These are phyloP conservation scores for Psittacula echo DNA, from an alignment of 2,797 vertebrate species.

Conservation along the genomic window DNA sequence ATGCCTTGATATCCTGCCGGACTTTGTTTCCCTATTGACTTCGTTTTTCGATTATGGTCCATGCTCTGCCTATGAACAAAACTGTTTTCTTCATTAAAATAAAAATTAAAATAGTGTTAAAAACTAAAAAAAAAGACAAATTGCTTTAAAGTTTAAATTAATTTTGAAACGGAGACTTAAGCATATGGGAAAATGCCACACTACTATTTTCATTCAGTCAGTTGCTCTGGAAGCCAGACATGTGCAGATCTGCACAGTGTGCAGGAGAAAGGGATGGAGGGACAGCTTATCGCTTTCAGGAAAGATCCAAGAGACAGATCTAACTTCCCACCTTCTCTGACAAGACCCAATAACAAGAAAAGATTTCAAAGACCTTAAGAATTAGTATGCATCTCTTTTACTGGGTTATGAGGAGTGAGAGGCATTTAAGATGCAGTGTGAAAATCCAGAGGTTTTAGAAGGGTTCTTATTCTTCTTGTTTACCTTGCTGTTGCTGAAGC, in stretches of 20 bases:
- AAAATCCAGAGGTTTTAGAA: neutral
- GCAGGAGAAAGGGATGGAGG: neutral
- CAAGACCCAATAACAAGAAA: neutral
- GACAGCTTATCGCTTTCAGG: neutral
- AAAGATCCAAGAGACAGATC: neutral
- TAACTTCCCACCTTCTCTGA: neutral
- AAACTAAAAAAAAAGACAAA: neutral
- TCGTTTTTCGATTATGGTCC: neutral
- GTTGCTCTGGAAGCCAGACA: neutral
- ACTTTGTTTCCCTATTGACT: neutral
- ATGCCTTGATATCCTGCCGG: neutral
- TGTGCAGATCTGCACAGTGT: neutral
- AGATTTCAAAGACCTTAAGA: neutral
- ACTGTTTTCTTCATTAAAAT: neutral
- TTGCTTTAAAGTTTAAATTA: neutral
- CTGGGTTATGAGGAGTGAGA: neutral
- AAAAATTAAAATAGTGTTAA: fast-evolving
- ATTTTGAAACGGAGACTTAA: neutral
- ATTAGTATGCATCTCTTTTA: neutral
- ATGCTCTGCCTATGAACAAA: neutral
- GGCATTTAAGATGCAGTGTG: neutral
- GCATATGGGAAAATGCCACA: conserved; percentile 2
- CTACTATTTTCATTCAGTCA: neutral
- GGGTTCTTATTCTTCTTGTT: neutral
- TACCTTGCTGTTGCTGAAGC: neutral